phyloP scores from a whole-genome alignment of 2,888 invertebrate species.

The Heteropelma amictum region DNA sequence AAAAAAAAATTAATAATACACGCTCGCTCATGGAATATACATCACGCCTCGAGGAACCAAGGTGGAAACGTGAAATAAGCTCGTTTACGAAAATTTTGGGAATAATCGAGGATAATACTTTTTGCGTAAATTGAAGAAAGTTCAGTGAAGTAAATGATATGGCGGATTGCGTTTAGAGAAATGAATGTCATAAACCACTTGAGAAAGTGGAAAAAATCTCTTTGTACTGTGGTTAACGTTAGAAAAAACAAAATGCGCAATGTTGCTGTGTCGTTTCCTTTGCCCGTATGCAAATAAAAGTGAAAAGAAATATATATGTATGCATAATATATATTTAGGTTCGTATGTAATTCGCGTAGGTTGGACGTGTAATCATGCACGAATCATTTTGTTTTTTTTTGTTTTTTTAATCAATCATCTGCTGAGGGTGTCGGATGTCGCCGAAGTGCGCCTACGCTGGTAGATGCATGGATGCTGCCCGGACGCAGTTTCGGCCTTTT shows the following conservation, averaged over 20 bases:
- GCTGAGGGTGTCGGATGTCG: constrained; percentile 77
- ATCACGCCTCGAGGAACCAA: neutral
- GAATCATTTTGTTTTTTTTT: constrained; percentile 39
- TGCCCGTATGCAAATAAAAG: constrained; percentile 19
- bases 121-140: constrained; percentile 26
- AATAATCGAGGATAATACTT: constrained; percentile 50
- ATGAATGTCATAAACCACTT: constrained; percentile 2
- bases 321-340: too few species aligned
- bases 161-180: constrained; percentile 14
- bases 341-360: constrained; percentile 54
- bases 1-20: neutral
- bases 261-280: neutral
- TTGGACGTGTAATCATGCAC: constrained; percentile 58
- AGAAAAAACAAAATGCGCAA: constrained; percentile 33
- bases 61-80: neutral
- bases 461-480: constrained; percentile 78
- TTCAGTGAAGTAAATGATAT: too few species aligned
- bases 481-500: constrained; percentile 78
- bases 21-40: constrained; percentile 21
- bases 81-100: constrained; percentile 22
- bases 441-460: constrained; percentile 75
- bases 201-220: neutral
- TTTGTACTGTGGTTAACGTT: neutral
- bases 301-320: constrained; percentile 55
- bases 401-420: constrained; percentile 71